Evolutionary conservation across 2,888 invertebrate genomes (phyloP), one percentile per base, ranked within the genome.

Genomic region (Harpagoxenus sublaevis): DNA sequence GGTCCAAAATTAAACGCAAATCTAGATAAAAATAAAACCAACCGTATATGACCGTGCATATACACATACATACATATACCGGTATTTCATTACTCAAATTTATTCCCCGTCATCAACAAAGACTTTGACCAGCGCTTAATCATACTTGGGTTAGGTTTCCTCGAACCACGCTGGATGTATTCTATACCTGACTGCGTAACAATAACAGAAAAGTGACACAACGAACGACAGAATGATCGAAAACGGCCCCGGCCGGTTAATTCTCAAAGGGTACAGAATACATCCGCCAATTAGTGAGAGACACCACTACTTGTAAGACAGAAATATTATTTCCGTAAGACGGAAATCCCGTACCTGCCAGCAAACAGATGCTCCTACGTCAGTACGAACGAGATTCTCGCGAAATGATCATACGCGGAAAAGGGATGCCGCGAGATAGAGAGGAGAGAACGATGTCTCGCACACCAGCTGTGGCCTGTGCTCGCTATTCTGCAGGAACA

Each of bases 1-100:
- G 73, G 73, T 79, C 79, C 79, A 79, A 79, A 79, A 79, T 79
- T 79, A 73, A 73, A 60, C 53, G 77, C 53, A 23, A 73, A 62
- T 48, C 35, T 73, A 73, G 73, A 62, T 73, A 48, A 71, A 79
- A 60, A 23, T 57, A 45, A 31, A 28, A 23, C 23, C 28, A 60
- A 9, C 28, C n/a, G 31, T 23, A 42, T 23, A 66, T 2, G 4
- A 35, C 35, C 35, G 35, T 35, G 6, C 23, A 42, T 9, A 42
- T 12, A n/a, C 18, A 6, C 35, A 12, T 35, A n/a, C 18, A 6
- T 10, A 5, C 35, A 51, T 23, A 63, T 51, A 53, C 23, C 55
- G 45, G 4, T 31, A n/a, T 42, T 39, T 28, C 39, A 23, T 48
- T 23, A 63, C 18, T 48, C 35, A 35, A 51, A 63, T 77, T 77